These are phyloP conservation scores for Apolygus lucorum DNA, from an alignment of 1,140 invertebrate genomes.

Conservation along the genomic window DNA sequence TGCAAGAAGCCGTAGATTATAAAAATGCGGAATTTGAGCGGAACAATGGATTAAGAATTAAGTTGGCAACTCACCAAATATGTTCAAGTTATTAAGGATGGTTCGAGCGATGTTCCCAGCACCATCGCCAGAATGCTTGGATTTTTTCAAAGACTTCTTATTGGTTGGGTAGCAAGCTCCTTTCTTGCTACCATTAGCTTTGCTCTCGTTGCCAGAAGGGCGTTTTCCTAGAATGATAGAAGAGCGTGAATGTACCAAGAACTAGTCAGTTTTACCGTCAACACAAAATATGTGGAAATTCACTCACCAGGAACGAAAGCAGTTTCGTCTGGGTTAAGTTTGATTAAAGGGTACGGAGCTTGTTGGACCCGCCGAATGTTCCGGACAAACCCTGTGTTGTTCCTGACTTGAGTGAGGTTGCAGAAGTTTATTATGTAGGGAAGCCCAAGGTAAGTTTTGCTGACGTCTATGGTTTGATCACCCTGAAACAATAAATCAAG, in stretches of 20 bases:
- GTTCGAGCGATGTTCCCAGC: constrained; percentile 59
- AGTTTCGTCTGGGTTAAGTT: constrained; percentile 50
- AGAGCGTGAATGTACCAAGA: too few relatives aligned
- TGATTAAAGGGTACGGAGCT: constrained; percentile 68
- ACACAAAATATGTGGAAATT: neutral
- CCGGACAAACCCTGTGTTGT: constrained; percentile 58
- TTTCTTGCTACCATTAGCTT: constrained; percentile 33
- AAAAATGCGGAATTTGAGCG: neutral
- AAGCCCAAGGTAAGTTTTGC: constrained; percentile 56
- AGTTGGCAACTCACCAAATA: constrained; percentile 53
- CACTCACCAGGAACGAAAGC: neutral
- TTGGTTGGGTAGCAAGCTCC: neutral
- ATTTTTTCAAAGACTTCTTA: constrained; percentile 35
- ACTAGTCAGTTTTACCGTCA: too few relatives aligned
- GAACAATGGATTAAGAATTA: neutral
- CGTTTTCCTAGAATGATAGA: too few relatives aligned
- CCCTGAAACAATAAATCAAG: constrained; percentile 49
- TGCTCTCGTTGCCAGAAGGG: too few relatives aligned
- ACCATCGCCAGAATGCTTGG: constrained; percentile 41
- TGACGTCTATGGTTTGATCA: constrained; percentile 62
- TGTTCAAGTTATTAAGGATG: constrained; percentile 69
- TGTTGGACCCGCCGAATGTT: constrained; percentile 64
- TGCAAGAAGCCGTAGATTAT: neutral
- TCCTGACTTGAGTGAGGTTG: constrained; percentile 64
- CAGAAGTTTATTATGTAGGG: constrained; percentile 72